Conservation (phyloP, 2,797 vertebrate species). For the Pygocentrus nattereri region DNA sequence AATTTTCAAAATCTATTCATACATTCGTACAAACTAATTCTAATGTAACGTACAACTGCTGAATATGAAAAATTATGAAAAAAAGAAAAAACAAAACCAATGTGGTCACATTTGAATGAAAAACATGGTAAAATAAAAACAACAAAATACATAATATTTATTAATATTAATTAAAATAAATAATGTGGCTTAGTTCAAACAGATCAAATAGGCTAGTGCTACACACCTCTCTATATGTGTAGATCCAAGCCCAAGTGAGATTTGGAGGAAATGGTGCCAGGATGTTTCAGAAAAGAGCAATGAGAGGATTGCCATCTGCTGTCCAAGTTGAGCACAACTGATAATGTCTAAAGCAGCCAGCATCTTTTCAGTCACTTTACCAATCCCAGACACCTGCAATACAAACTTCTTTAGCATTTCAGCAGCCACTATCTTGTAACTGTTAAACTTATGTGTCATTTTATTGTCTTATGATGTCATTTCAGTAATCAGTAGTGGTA, state of each 20-base stretch:
- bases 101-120: no score
- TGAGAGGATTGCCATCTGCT: conserved; percentile 91
- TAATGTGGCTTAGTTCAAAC: not conserved
- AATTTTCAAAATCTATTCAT: no score
- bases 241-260: conserved; percentile 91
- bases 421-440: not conserved
- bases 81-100: no score
- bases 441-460: no score
- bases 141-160: no score
- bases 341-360: conserved; percentile 87
- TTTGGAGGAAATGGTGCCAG: conserved; percentile 89
- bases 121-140: no score
- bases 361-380: conserved; percentile 98
- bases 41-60: no score
- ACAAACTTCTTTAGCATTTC: conserved; percentile 43
- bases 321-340: conserved; percentile 88
- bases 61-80: no score
- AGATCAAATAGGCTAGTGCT: not conserved
- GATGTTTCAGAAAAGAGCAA: conserved; percentile 91
- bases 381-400: conserved; percentile 90
- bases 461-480: no score
- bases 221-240: conserved; percentile 86
- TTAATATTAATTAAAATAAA: not conserved
- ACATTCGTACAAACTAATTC: no score
- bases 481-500: no score